Conservation (phyloP, 2,113 vertebrate species). For the Myiagra hebetior region DNA sequence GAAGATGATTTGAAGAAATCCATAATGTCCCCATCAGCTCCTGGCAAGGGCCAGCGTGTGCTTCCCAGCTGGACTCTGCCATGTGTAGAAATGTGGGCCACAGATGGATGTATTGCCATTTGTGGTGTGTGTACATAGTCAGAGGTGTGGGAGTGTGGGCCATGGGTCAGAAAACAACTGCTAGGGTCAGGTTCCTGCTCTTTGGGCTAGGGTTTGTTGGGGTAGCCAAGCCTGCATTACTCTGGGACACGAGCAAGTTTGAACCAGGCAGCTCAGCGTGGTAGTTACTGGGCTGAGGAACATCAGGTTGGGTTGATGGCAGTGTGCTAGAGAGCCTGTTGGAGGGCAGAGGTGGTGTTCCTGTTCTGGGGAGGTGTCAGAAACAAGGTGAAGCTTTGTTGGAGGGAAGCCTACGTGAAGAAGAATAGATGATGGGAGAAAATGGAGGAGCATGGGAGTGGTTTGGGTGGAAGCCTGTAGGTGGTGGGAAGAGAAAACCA, state of each 20-base stretch:
- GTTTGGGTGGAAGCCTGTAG: neutral
- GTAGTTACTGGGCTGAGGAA: neutral
- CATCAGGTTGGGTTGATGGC: neutral
- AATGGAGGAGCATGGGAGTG: neutral
- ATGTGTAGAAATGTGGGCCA: accelerated
- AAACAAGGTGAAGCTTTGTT: neutral
- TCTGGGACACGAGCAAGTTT: neutral
- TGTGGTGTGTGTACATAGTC: neutral
- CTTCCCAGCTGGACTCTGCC: neutral
- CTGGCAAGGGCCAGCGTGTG: neutral
- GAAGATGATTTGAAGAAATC: neutral
- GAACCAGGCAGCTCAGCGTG: accelerated
- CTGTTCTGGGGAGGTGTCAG: neutral
- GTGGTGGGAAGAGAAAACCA: neutral
- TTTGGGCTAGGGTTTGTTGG: neutral
- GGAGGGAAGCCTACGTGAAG: neutral
- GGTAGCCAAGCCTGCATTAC: accelerated
- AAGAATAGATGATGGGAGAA: neutral
- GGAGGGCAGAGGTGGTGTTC: neutral
- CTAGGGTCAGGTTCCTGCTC: neutral
- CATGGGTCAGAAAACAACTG: neutral
- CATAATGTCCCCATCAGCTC: neutral
- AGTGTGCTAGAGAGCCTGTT: neutral
- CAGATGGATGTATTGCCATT: neutral
- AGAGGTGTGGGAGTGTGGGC: neutral